Evolutionary conservation across 2,113 vertebrate species (phyloP), one percentile per base, ranked within the genome.

Genomic region (Pleuronectes platessa): DNA sequence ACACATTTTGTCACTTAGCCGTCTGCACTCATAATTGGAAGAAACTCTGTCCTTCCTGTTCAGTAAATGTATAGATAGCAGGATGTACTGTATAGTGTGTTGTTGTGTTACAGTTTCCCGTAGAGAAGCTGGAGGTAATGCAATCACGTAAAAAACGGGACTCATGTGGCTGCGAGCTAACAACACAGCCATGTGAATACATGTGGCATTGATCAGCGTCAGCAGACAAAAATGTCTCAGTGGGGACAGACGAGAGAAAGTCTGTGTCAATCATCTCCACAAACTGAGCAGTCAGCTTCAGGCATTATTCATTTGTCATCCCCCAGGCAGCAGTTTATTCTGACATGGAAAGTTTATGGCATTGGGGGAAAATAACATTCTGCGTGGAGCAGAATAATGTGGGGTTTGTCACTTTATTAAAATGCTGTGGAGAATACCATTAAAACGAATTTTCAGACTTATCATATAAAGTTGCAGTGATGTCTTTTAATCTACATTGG

Each of bases 171-270:
- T 64, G 21, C 12, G 63, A 74, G 75, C 20, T 40, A 61, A 72
- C 71, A 75, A 65, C 73, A 61, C 71, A 74, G 80, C 85, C 79
- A 77, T 84, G 83, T 74, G 84, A 76, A 82, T 75, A 83, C 92
- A 93, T 91, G 89, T 93, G 92, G 89, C 66, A 84, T 81, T 90
- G 88, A 91, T 92, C 91, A 93, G 79, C 49, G 69, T 74, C 81
- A 63, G 86, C 82, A 76, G 86, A 80, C 80, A 75, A 51, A 59
- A 51, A 68, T 54, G 82, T 83, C 81, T 79, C 78, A 73, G 66
- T 24, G 81, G 75, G 59, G 74, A 74, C 3, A 20, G 64, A 89
- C 51, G 67, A 74, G 73, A 81, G 76, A 87, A 74, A 83, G 51
- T 89, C 77, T 75, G 68, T 78, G 87, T 88, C 91, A 87, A 66